phyloP scores from a whole-genome alignment of 2,113 vertebrate genomes.

The human region GRCh38 chr5:9420001-9420500 shows the following conservation, averaged over 20 bases:
- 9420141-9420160: neutral
- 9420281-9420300: neutral
- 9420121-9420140: accelerated
- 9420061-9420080: no score
- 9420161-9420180: neutral
- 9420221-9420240: neutral
- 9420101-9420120: neutral
- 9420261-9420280: neutral
- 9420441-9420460: neutral
- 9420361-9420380: neutral
- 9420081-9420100: neutral
- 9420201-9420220: neutral
- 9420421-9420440: neutral
- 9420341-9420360: neutral
- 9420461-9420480: neutral
- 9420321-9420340: neutral
- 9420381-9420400: neutral
- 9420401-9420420: neutral
- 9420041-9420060: accelerated
- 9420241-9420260: neutral
- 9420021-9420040: neutral
- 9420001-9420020: neutral
- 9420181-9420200: accelerated
- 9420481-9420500: neutral
- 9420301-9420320: neutral